phyloP scores from a whole-genome alignment of 2,113 vertebrate genomes.

The Ictalurus punctatus region DNA sequence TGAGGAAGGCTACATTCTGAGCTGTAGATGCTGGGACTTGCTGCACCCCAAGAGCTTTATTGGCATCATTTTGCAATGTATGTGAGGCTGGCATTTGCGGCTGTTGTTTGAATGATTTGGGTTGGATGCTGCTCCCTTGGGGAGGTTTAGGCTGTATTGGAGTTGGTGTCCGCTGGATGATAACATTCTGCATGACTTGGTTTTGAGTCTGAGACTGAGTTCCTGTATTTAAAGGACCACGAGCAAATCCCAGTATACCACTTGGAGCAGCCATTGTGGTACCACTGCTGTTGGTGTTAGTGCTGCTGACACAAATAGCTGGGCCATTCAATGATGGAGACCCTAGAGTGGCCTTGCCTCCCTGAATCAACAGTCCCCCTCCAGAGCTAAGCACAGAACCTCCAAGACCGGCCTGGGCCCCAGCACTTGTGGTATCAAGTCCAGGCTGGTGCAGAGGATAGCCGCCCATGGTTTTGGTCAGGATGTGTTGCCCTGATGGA shows the following conservation, averaged over 20 bases:
- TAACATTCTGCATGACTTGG: conserved; percentile 87
- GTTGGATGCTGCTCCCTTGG: conserved; percentile 81
- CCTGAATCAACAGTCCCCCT: conserved; percentile 86
- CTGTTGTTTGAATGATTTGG: conserved; percentile 83
- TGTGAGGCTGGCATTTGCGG: conserved; percentile 70
- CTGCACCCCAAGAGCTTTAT: conserved; percentile 77
- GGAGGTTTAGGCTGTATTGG: conserved; percentile 94
- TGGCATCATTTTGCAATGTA: conserved; percentile 80
- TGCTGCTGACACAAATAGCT: conserved; percentile 68
- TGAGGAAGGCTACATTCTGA: conserved; percentile 90
- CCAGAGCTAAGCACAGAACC: conserved; percentile 70
- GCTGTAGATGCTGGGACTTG: conserved; percentile 77
- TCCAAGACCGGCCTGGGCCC: conserved; percentile 74
- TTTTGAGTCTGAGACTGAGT: conserved; percentile 71
- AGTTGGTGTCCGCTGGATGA: conserved; percentile 91
- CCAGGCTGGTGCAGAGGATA: conserved; percentile 85
- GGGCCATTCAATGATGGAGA: conserved; percentile 82
- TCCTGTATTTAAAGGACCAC: conserved; percentile 65
- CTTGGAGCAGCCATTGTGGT: conserved; percentile 67
- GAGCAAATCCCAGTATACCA: conserved; percentile 72
- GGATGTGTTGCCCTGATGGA: conserved; percentile 83
- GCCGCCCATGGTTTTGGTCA: conserved; percentile 86
- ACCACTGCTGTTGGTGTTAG: conserved; percentile 65
- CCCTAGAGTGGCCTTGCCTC: conserved; percentile 77
- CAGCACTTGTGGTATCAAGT: conserved; percentile 70